Percentiles rank a stretch among this genome's conserved stretches.
These are phyloP conservation scores for Phalacrocorax carbo DNA, from an alignment of 2,113 vertebrate species.

Conservation along the genomic window DNA sequence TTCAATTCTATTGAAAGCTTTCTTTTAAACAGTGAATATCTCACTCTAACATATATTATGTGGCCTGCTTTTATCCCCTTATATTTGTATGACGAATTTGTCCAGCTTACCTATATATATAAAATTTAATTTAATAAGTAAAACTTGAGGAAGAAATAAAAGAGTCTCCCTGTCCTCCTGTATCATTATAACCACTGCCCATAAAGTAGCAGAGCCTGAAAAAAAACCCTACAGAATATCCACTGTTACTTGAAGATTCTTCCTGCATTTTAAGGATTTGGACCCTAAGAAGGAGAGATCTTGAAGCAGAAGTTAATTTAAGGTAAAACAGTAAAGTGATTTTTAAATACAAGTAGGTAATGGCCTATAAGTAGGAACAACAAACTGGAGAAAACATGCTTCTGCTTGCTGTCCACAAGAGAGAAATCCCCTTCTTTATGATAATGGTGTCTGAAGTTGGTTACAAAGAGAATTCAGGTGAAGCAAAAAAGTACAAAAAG, in stretches of 20 bases:
- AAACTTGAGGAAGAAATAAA: not conserved
- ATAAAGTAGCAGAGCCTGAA: not conserved
- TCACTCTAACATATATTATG: not conserved
- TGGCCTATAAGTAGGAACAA: not conserved
- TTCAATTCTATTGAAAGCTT: constrained; percentile 7
- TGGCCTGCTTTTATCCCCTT: not conserved
- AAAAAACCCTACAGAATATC: not conserved
- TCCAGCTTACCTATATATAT: not conserved
- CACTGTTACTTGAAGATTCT: not conserved
- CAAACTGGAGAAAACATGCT: not conserved
- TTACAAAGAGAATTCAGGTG: not conserved
- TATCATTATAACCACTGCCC: not conserved
- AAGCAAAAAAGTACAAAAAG: not conserved
- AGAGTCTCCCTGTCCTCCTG: not conserved
- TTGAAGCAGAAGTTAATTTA: not conserved
- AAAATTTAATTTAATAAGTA: not conserved
- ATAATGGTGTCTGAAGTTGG: not conserved
- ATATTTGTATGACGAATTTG: not conserved
- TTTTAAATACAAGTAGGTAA: not conserved
- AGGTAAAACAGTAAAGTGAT: not conserved
- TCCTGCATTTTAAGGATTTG: not conserved
- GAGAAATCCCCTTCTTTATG: not conserved
- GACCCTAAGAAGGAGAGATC: not conserved
- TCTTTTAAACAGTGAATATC: constrained; percentile 4
- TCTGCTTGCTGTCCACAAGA: not conserved